These are phyloP conservation scores for Salvator merianae DNA, from an alignment of 2,113 vertebrate genomes.

Conservation along the genomic window DNA sequence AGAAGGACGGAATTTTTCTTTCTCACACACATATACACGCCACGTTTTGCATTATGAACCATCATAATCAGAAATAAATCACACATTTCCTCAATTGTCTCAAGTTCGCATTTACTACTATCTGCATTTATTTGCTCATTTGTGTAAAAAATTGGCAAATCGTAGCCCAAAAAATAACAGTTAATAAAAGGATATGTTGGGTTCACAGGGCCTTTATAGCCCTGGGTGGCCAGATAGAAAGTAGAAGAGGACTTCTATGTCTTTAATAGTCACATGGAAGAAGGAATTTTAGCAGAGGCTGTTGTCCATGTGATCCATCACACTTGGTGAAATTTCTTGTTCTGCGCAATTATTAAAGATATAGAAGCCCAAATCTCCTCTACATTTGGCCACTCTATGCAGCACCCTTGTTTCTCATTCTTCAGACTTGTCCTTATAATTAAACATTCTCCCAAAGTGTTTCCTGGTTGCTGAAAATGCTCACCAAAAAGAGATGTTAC, in stretches of 20 bases:
- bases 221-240: too few species aligned
- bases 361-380: too few species aligned
- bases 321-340: too few species aligned
- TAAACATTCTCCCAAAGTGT: background rate
- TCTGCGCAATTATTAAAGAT: too few species aligned
- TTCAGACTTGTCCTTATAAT: background rate
- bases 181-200: background rate
- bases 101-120: too few species aligned
- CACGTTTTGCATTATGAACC: background rate
- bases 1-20: too few species aligned
- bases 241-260: too few species aligned
- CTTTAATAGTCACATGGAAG: too few species aligned
- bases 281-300: too few species aligned
- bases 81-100: background rate
- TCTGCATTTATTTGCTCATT: background rate
- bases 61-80: background rate
- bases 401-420: background rate
- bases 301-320: too few species aligned
- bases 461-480: too few species aligned
- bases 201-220: background rate
- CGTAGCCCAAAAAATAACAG: background rate
- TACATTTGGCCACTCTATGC: too few species aligned
- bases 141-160: background rate
- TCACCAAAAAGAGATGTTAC: background rate
- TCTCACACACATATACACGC: background rate